Evolutionary conservation across 2,113 vertebrate genomes (phyloP), one percentile per base, ranked within the genome.

Genomic region (Equus przewalskii): DNA sequence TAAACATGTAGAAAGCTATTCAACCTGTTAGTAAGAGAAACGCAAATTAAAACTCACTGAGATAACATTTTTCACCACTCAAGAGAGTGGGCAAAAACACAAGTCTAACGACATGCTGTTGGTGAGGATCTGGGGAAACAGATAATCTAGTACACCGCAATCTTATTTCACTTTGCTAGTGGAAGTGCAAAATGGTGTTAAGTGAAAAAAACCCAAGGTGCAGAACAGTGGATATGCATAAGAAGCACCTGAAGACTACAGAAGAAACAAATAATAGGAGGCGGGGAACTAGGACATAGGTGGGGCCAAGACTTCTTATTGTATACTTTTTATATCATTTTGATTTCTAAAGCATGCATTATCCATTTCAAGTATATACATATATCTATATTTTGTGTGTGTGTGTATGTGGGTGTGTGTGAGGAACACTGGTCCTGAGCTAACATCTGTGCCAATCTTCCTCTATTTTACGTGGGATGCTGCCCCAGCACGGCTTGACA

Each of bases 261-360:
- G n/a, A 30, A 95, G 13, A 91, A 91, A 85, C 22, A 22, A 91
- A 16, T 70, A 73, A 69, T 1, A 76, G 49, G 24, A 70, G 13
- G 33, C 7, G 28, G 62, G 51, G 33, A 51, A 91, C 51, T 30
- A 67, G 30, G 28, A 56, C 22, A 26, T 22, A 33, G 60, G 10
- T 19, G 28, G 72, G 26, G 85, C 8, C 56, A 51, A 79, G 6
- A 26, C 13, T 85, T 76, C 21, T 41, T 79, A 83, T 5, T 90
- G 28, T 58, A 67, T 67, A 95, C 18, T 49, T 65, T 75, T 90
- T 13, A 22, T 36, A 81, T 56, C 8, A 80, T 78, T 87, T 76
- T 73, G 54, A 92, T 65, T 96, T 92, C n/a, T 65, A 81, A 87
- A 87, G 28, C 6, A 86, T 86, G 15, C 54, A 18, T 72, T 92